Percentiles rank a stretch among this genome's conserved stretches.
Conservation (phyloP, 2,888 invertebrate species). For the Drosophila meridionalis region DNA sequence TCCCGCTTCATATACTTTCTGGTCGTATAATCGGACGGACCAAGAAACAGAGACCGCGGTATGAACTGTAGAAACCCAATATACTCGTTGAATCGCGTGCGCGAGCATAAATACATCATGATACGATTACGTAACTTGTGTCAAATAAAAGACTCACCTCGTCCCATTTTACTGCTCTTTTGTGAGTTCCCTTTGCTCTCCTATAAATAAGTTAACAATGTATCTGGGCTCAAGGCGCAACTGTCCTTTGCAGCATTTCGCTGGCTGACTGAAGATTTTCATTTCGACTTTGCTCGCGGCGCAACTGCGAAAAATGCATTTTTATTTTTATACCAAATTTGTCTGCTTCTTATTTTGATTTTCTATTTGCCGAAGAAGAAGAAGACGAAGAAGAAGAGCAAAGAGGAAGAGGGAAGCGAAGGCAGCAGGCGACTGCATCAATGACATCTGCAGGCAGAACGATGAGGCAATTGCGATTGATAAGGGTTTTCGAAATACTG, state of each 20-base stretch:
- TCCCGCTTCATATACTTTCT: background rate
- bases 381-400: slow-evolving; percentile 15
- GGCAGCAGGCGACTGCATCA: slow-evolving; percentile 2
- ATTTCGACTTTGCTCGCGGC: slow-evolving; percentile 24
- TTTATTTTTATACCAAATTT: slow-evolving; percentile 29
- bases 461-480: slow-evolving; percentile 57
- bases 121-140: slow-evolving; percentile 29
- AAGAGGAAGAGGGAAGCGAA: slow-evolving; percentile 9
- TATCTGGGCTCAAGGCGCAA: slow-evolving; percentile 38
- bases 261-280: slow-evolving; percentile 31
- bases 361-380: slow-evolving; percentile 24
- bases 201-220: slow-evolving; percentile 42
- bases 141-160: slow-evolving; percentile 24
- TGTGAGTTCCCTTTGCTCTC: background rate
- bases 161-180: background rate
- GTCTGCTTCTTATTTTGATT: background rate
- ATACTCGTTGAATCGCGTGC: background rate
- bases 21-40: background rate
- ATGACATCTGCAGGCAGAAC: slow-evolving; percentile 48
- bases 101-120: background rate
- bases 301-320: slow-evolving; percentile 52
- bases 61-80: background rate
- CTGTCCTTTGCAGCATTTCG: slow-evolving; percentile 31
- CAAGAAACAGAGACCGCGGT: no score
- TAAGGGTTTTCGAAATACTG: slow-evolving; percentile 59